Conservation (phyloP, 2,113 vertebrate genomes). For the Sturnira hondurensis region DNA sequence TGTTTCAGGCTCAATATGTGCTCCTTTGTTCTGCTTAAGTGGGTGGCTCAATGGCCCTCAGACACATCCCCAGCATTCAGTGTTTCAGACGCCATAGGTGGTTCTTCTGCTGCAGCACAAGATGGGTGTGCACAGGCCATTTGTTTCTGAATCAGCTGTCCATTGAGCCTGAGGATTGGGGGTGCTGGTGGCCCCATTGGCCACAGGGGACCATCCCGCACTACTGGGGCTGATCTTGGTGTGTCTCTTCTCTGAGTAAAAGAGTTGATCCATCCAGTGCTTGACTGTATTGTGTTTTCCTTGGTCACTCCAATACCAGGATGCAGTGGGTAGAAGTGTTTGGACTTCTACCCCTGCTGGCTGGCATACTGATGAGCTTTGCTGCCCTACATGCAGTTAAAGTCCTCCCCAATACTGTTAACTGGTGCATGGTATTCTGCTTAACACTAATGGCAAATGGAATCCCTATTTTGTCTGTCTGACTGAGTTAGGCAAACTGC, state of each 20-base stretch:
- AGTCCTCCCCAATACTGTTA: not conserved
- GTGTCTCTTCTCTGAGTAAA: not conserved
- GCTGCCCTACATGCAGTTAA: not conserved
- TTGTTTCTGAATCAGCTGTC: too few species aligned
- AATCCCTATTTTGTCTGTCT: not conserved
- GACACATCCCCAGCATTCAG: not conserved
- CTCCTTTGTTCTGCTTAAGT: not conserved
- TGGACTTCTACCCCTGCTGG: not conserved
- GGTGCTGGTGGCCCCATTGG: not conserved
- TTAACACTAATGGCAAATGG: not conserved
- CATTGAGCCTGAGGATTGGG: too few species aligned
- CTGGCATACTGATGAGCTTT: not conserved
- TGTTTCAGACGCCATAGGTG: not conserved
- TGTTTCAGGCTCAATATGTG: not conserved
- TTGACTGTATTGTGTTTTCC: not conserved
- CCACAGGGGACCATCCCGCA: too few species aligned
- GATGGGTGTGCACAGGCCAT: not conserved
- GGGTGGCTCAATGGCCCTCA: not conserved
- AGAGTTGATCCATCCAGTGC: not conserved
- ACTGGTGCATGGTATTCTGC: rapidly evolving
- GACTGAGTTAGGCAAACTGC: not conserved
- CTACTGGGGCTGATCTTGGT: not conserved
- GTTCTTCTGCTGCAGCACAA: not conserved
- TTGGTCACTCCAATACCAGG: not conserved
- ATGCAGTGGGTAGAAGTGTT: not conserved